phyloP scores from a whole-genome alignment of 2,797 vertebrate genomes.

The Atherinosoma microstoma region DNA sequence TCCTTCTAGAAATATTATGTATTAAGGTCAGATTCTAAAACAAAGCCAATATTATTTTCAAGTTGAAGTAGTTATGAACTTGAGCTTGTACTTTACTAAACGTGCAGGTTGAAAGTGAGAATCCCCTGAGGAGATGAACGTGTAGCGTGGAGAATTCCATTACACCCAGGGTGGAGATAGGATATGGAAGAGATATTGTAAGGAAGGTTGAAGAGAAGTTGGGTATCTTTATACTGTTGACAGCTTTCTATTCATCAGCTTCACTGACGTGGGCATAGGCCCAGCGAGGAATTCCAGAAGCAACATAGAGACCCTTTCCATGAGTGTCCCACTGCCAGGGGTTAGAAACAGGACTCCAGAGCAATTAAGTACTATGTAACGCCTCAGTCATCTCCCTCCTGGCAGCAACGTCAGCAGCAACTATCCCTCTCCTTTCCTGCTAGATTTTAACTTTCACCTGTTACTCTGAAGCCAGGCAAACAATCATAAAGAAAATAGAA shows the following conservation, averaged over 20 bases:
- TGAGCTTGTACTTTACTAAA: conserved; percentile 31
- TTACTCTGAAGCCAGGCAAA: conserved; percentile 59
- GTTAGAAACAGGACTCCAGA: conserved; percentile 72
- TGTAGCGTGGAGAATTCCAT: conserved; percentile 19
- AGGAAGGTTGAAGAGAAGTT: conserved; percentile 31
- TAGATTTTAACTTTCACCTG: conserved; percentile 64
- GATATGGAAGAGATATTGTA: conserved; percentile 37
- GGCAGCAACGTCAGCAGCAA: conserved; percentile 68
- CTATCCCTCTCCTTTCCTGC: conserved; percentile 16
- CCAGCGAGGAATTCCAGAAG: conserved; percentile 68
- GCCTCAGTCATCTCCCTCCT: conserved; percentile 24
- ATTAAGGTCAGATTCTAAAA: not conserved
- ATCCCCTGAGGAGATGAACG: conserved; percentile 20
- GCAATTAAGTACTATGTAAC: conserved; percentile 61
- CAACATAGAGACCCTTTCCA: conserved; percentile 64
- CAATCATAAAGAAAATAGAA: conserved; percentile 56
- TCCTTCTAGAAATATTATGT: not conserved
- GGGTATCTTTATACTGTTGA: conserved; percentile 71
- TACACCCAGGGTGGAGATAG: conserved; percentile 42
- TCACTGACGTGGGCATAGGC: conserved; percentile 44
- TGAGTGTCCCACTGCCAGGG: conserved; percentile 48
- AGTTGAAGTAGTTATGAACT: conserved; percentile 1
- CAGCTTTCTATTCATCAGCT: conserved; percentile 71
- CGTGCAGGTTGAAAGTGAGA: conserved; percentile 36
- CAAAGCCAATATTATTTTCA: not conserved